Conservation (phyloP, 2,113 vertebrate genomes). For the Menura novaehollandiae region DNA sequence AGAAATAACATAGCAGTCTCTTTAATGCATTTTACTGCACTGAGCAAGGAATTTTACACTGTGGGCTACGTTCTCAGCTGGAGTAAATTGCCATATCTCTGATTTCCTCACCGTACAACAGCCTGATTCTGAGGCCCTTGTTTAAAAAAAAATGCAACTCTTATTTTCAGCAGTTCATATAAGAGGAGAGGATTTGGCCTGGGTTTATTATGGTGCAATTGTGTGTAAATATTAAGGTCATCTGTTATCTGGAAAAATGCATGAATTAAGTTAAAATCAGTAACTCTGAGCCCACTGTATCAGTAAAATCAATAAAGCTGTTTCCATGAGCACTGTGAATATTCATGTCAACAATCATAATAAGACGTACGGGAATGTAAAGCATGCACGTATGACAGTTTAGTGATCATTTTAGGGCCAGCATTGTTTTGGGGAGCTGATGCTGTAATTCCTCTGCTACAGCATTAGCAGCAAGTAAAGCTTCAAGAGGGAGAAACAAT, state of each 20-base stretch:
- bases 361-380: neutral
- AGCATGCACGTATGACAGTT: neutral
- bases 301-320: conserved; percentile 36
- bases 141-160: neutral
- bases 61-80: conserved; percentile 30
- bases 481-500: neutral
- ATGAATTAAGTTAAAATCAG: conserved; percentile 52
- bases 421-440: neutral
- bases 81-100: conserved; percentile 28
- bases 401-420: neutral
- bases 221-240: conserved; percentile 61
- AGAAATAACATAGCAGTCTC: conserved; percentile 48
- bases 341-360: neutral
- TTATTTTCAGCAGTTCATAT: conserved; percentile 7
- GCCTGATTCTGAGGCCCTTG: neutral
- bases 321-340: neutral
- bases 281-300: neutral
- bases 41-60: conserved; percentile 49
- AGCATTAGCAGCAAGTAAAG: neutral
- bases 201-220: conserved; percentile 30
- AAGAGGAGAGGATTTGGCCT: conserved; percentile 21
- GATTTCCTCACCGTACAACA: neutral
- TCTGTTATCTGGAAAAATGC: conserved; percentile 50
- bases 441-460: neutral
- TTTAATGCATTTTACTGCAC: conserved; percentile 17